Evolutionary conservation across 2,888 invertebrate genomes (phyloP), one percentile per base, ranked within the genome.

Genomic region (Ormyrus thymus): DNA sequence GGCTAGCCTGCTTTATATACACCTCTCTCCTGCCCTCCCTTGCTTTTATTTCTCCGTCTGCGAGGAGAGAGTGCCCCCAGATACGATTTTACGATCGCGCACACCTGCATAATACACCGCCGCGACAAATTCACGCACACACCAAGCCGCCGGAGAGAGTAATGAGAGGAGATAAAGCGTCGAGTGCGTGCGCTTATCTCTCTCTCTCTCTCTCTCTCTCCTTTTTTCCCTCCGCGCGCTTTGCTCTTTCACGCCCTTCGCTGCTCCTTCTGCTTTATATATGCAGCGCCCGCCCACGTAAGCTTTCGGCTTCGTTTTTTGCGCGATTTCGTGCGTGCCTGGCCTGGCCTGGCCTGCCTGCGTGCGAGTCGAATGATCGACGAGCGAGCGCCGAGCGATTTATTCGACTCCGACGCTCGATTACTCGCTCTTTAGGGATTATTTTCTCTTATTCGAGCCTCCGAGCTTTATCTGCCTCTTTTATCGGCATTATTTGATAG

Each of bases 71-170:
- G 15, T 29, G 58, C 72, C 62, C 45, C 73, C 56, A 65, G 65
- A 50, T 66, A 43, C 56, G 74, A 62, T 66, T 65, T 74, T 74
- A 74, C 74, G 74, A 74, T 65, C 53, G 72, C 10, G 58, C 62
- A 29, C 65, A 58, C 50, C 74, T 74, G 74, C 58, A 45, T 53
- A n/a, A 29, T 50, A 50, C 62, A 13, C 62, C 50, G 29, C 48
- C 65, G 65, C 74, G 56, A 65, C 74, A 74, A 74, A 74, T 74
- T 74, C n/a, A 58, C 74, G 74, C 65, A 50, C 50, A 29, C 59
- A 15, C n/a, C 1, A 10, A 58, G 46, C n/a, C 8, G 7, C 7
- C 58, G 11, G 55, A 29, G 29, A 29, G 72, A 65, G 65, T 74
- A 74, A 74, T 65, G 74, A 74, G 74, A 48, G 70, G 43, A 61